Conservation (phyloP, 2,888 invertebrate genomes). For the Eumacrocentrus americanus region DNA sequence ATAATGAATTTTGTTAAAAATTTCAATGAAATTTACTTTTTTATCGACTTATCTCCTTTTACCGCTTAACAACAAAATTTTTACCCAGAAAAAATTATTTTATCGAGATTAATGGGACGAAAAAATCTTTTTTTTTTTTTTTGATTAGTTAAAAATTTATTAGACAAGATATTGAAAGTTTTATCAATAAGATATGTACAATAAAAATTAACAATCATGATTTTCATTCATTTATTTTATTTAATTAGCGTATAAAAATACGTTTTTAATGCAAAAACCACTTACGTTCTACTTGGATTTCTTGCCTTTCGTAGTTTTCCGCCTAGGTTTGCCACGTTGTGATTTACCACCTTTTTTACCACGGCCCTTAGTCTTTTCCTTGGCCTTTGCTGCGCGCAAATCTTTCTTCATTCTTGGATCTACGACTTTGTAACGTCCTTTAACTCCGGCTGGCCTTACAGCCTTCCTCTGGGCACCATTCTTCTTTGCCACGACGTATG, state of each 20-base stretch:
- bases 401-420: constrained; percentile 98
- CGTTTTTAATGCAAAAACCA: background rate
- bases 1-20: background rate
- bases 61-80: no score
- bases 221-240: no score
- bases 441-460: constrained; percentile 83
- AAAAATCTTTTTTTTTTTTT: no score
- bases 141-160: no score
- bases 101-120: no score
- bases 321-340: constrained; percentile 40
- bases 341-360: constrained; percentile 56
- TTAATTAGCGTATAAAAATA: background rate
- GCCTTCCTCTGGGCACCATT: constrained; percentile 77
- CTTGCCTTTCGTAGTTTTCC: constrained; percentile 34
- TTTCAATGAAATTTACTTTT: background rate
- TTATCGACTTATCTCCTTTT: background rate
- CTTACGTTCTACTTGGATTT: constrained; percentile 22
- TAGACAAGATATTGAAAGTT: no score
- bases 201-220: no score
- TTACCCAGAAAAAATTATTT: no score
- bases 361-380: constrained; percentile 65
- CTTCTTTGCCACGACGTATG: constrained; percentile 94
- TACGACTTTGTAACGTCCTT: constrained; percentile 93
- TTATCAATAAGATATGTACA: no score
- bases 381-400: constrained; percentile 71